Conservation (phyloP, 1,140 invertebrate genomes). For the Metopolophium dirhodum region DNA sequence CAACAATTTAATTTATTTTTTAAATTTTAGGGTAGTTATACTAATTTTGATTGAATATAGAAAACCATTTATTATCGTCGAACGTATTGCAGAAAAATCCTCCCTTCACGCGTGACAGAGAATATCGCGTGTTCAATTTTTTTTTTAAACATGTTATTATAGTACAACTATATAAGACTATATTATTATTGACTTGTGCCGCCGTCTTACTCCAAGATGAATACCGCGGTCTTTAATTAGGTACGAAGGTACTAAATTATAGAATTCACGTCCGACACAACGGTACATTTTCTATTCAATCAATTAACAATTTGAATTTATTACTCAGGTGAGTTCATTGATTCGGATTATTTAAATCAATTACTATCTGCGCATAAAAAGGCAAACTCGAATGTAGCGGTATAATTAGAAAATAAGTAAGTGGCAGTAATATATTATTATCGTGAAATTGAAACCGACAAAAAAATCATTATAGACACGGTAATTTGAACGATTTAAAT, state of each 20-base stretch:
- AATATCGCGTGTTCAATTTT: background rate
- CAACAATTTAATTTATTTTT: background rate
- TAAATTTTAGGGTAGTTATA: background rate
- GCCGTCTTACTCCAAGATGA: background rate
- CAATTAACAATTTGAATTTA: conserved; percentile 25
- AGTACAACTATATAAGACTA: background rate
- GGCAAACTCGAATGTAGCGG: background rate
- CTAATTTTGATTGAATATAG: background rate
- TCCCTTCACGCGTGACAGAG: background rate
- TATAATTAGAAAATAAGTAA: conserved; percentile 13
- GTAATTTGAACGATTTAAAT: background rate
- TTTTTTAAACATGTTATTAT: background rate
- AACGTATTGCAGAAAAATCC: background rate
- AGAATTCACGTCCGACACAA: background rate
- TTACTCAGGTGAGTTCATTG: background rate
- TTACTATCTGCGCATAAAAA: background rate
- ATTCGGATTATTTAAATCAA: conserved; percentile 9
- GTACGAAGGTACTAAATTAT: conserved; percentile 5
- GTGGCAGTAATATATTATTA: background rate
- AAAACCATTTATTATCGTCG: background rate
- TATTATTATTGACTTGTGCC: background rate
- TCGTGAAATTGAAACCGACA: background rate
- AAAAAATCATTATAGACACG: background rate
- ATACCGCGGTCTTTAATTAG: background rate
- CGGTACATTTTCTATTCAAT: background rate